Conservation (phyloP, 2,888 invertebrate genomes). For the Chloroclysta siterata region DNA sequence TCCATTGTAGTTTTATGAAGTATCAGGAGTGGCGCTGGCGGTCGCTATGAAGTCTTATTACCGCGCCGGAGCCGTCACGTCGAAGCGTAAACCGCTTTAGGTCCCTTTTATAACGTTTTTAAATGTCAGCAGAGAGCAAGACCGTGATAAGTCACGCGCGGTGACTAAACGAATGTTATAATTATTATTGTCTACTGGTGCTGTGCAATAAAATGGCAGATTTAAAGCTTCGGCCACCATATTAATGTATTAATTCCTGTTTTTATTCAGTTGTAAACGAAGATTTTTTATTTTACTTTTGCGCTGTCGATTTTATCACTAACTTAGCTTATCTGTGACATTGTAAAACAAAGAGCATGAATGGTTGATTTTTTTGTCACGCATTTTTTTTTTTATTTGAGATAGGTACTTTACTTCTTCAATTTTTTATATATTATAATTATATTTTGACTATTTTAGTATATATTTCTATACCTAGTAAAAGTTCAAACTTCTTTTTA, state of each 20-base stretch:
- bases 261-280: background rate
- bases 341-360: background rate
- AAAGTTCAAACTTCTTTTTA: too few relatives aligned
- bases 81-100: background rate
- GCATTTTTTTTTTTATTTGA: too few relatives aligned
- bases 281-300: background rate
- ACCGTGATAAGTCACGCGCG: constrained; percentile 33
- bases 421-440: too few relatives aligned
- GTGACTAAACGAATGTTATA: constrained; percentile 27
- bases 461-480: too few relatives aligned
- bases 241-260: constrained; percentile 18
- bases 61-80: constrained; percentile 1
- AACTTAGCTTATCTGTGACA: background rate
- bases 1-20: too few relatives aligned
- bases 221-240: constrained; percentile 10
- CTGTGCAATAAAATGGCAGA: constrained; percentile 11
- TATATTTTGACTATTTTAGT: too few relatives aligned
- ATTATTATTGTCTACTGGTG: constrained; percentile 25
- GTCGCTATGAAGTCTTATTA: too few relatives aligned
- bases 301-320: background rate
- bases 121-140: constrained; percentile 28
- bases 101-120: constrained; percentile 28
- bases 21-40: too few relatives aligned
- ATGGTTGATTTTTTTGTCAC: too few relatives aligned
- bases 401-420: too few relatives aligned